Conservation (phyloP, 2,797 vertebrate species). For the Catharus ustulatus region DNA sequence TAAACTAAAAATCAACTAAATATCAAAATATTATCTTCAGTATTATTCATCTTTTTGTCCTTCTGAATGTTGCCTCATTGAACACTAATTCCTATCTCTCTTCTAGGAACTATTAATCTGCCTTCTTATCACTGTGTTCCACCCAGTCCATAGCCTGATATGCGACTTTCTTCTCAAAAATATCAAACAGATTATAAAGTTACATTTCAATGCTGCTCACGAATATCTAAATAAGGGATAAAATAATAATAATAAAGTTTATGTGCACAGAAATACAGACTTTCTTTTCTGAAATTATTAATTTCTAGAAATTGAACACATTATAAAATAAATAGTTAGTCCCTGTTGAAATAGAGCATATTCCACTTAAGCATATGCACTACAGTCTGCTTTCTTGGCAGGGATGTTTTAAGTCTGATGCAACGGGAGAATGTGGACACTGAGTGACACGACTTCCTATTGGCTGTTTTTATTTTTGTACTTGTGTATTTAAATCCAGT, state of each 20-base stretch:
- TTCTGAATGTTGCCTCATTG: not conserved
- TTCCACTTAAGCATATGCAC: not conserved
- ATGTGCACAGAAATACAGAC: not conserved
- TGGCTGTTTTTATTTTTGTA: not conserved
- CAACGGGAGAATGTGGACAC: not conserved
- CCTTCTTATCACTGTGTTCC: not conserved
- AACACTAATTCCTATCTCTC: not conserved
- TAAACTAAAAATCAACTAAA: conserved; percentile 1
- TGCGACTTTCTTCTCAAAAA: not conserved
- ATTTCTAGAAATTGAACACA: not conserved
- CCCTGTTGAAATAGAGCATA: not conserved
- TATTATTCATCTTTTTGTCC: not conserved
- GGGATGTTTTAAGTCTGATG: not conserved
- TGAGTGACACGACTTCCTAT: not conserved
- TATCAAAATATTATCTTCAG: not conserved
- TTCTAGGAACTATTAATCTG: not conserved
- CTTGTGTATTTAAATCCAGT: not conserved
- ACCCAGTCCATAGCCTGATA: not conserved
- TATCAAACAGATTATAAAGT: not conserved
- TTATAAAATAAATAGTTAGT: not conserved
- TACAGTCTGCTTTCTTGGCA: not conserved
- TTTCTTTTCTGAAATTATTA: not conserved
- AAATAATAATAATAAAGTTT: not conserved
- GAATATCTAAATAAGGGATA: not conserved
- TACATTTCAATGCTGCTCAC: not conserved